Evolutionary conservation across 2,797 vertebrate species (phyloP), one percentile per base, ranked within the genome.

Genomic region (Huso huso): DNA sequence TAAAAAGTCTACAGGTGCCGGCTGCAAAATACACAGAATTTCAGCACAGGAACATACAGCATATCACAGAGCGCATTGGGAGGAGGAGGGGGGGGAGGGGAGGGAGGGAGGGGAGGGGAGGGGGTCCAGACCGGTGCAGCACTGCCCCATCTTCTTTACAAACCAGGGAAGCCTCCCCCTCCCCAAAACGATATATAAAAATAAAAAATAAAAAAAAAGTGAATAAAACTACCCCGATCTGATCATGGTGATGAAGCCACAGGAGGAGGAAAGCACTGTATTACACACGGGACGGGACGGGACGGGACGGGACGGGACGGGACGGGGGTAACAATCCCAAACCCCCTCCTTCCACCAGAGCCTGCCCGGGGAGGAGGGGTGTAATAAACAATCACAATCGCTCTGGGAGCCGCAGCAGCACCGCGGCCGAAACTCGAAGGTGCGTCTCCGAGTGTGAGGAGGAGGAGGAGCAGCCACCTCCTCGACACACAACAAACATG

Each of bases 391-490:
- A 55, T 55, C 52, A n/a, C 23, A 55, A 55, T 55, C 52, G 52
- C 3, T 55, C 52, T 6, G n/a, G 9, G 52, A 55, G n/a, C n/a
- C 3, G n/a, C 9, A 55, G 52, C 52, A 10, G 60, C 74, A 72
- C 23, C 23, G 23, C 23, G 23, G 68, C 5, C 71, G 75, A 69
- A 71, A 79, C 83, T 78, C 63, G 78, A 86, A 86, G 85, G 84
- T 86, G 87, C 83, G 82, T 81, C 70, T 68, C 53, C n/a, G 18
- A 6, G 53, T 55, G 52, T 9, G 52, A 55, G 23, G 23, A 37
- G 23, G 23, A 37, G 23, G 23, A 37, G 23, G 23, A 3, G 23
- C 1, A 7, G 3, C n/a, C n/a, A 5, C 52, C n/a, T 10, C 52
- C 52, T 10, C 9, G 52, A 55, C 52, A n/a, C 52, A 55, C 52